Percentiles rank a stretch among this genome's conserved stretches.
phyloP scores from a whole-genome alignment of 2,797 vertebrate genomes.

The Sebastes kiyomatsui region DNA sequence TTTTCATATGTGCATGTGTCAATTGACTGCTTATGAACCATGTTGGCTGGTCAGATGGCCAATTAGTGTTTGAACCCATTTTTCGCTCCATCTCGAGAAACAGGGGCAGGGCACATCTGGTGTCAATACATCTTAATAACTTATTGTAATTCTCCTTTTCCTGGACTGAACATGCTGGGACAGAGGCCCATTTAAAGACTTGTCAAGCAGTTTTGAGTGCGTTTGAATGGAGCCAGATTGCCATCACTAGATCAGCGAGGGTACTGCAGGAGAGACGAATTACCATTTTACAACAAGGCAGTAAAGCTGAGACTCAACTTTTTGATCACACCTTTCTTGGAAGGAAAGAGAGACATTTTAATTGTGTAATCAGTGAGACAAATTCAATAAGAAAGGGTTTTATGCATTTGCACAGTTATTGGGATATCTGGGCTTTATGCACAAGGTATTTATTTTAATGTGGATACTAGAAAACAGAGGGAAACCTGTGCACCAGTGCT shows the following conservation, averaged over 20 bases:
- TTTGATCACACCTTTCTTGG: not conserved
- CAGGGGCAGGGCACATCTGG: conserved; percentile 71
- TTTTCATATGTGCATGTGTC: conserved; percentile 37
- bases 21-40: conserved; percentile 48
- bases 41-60: conserved; percentile 61
- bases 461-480: not conserved
- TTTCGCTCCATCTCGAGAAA: conserved; percentile 35
- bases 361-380: not conserved
- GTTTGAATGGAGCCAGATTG: conserved; percentile 74
- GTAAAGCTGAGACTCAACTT: not conserved
- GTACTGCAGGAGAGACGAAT: conserved; percentile 62
- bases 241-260: conserved; percentile 68
- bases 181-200: conserved; percentile 60
- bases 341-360: not conserved
- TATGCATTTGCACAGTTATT: not conserved
- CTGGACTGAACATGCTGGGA: conserved; percentile 57
- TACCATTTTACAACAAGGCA: not conserved
- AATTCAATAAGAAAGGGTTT: not conserved
- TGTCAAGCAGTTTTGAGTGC: conserved; percentile 13
- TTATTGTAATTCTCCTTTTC: conserved; percentile 73
- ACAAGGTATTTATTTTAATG: not conserved
- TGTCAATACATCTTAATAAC: conserved; percentile 74
- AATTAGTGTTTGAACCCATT: conserved; percentile 62
- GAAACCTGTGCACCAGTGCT: not conserved
- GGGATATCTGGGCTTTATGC: not conserved